These are phyloP conservation scores for Notiomystis cincta DNA, from an alignment of 2,113 vertebrate genomes.

Conservation along the genomic window DNA sequence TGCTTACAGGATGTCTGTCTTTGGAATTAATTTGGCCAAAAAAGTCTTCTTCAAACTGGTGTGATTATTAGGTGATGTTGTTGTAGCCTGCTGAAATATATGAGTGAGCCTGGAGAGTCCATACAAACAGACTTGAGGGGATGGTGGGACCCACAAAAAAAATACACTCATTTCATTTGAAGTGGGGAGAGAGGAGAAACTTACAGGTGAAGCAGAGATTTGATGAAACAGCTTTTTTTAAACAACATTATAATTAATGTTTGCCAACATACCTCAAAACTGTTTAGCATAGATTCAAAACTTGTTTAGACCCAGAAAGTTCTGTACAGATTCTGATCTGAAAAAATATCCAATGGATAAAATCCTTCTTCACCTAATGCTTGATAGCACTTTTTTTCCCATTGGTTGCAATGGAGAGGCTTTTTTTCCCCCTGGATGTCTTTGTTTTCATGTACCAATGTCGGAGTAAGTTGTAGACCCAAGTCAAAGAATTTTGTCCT, in stretches of 20 bases:
- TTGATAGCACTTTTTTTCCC: not conserved
- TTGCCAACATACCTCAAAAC: not conserved
- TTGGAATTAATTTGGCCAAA: not conserved
- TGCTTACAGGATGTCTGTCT: not conserved
- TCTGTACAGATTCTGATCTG: not conserved
- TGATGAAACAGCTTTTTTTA: not conserved
- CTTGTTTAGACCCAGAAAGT: not conserved
- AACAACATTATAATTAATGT: not conserved
- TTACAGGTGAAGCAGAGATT: not conserved
- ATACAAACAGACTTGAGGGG: not conserved
- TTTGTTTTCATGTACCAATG: not conserved
- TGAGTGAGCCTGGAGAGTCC: not conserved
- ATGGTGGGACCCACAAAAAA: not conserved
- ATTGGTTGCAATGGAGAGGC: not conserved
- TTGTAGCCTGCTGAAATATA: not conserved
- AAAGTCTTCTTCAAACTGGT: not conserved
- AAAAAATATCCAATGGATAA: not conserved
- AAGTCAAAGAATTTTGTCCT: not conserved
- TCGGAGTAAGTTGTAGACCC: not conserved
- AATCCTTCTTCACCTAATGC: not conserved
- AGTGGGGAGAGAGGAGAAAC: not conserved
- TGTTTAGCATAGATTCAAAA: not conserved
- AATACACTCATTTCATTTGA: not conserved
- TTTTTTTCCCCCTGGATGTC: rapidly evolving
- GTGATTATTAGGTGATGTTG: not conserved